phyloP scores from a whole-genome alignment of 2,888 invertebrate genomes.

The Coremacera marginata region DNA sequence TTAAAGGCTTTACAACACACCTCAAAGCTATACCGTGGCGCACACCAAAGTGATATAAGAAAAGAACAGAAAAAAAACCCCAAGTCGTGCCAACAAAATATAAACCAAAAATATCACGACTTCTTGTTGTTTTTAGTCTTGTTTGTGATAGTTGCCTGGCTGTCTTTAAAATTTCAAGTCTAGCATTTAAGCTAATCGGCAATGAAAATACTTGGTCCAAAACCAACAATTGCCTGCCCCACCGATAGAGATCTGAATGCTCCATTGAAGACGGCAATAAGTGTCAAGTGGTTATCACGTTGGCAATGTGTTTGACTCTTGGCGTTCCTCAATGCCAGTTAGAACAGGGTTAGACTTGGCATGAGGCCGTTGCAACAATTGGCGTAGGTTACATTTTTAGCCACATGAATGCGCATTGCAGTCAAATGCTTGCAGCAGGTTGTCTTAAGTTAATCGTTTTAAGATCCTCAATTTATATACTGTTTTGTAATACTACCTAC shows the following conservation, averaged over 20 bases:
- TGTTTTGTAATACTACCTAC: neutral
- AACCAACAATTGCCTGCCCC: neutral
- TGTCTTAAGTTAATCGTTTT: neutral
- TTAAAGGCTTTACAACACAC: neutral
- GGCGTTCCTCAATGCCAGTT: constrained; percentile 3
- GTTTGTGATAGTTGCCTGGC: neutral
- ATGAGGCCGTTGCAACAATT: neutral
- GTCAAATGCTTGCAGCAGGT: neutral
- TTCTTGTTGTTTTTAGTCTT: constrained; percentile 37
- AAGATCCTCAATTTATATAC: neutral
- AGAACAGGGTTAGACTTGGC: neutral
- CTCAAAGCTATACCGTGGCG: neutral
- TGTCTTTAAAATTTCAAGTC: neutral
- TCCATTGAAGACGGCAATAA: constrained; percentile 51
- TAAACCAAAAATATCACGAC: constrained; percentile 65
- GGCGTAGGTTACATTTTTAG: neutral
- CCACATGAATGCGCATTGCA: neutral
- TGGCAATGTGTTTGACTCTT: constrained; percentile 51
- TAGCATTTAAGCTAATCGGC: no score
- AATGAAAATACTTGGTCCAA: neutral
- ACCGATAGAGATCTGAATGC: constrained; percentile 38
- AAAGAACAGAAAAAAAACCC: neutral
- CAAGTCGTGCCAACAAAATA: constrained; percentile 62
- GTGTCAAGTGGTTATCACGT: constrained; percentile 62
- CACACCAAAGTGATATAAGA: neutral